Evolutionary conservation across 2,888 invertebrate genomes (phyloP).

Genomic region (Drosophila cracens): DNA sequence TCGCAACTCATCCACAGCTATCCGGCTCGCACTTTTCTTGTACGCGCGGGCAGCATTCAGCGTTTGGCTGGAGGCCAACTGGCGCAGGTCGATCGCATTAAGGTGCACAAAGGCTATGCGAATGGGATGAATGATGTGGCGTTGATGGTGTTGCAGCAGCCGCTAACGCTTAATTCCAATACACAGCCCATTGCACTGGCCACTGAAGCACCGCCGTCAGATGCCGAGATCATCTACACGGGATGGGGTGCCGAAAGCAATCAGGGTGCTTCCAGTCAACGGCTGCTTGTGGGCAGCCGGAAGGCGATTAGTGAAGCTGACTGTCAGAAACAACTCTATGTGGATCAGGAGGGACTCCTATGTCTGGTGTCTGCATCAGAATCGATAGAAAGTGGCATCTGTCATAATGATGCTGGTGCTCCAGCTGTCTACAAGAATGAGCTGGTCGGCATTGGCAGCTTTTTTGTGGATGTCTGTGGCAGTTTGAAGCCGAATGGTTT

Average conservation of each 20-base stretch:
- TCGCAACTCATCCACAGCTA: slow-evolving; percentile 51
- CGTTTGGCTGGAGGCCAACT: slow-evolving; percentile 75
- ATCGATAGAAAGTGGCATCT: slow-evolving; percentile 64
- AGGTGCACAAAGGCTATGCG: slow-evolving; percentile 68
- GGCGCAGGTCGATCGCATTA: slow-evolving; percentile 64
- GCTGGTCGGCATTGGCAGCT: slow-evolving; percentile 81
- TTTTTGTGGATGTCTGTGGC: slow-evolving; percentile 76
- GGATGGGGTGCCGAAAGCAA: slow-evolving; percentile 78
- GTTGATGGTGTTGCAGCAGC: slow-evolving; percentile 70
- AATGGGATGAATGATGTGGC: slow-evolving; percentile 76
- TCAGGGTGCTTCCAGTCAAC: slow-evolving; percentile 59
- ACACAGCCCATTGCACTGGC: slow-evolving; percentile 72
- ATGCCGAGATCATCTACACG: slow-evolving; percentile 62
- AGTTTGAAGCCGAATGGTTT: slow-evolving; percentile 81
- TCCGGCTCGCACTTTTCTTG: slow-evolving; percentile 64
- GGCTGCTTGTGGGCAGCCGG: slow-evolving; percentile 71
- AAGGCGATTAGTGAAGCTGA: slow-evolving; percentile 57
- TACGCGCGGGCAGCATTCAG: slow-evolving; percentile 83
- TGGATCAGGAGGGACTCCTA: slow-evolving; percentile 67
- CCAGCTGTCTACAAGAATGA: slow-evolving; percentile 77
- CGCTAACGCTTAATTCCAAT: slow-evolving; percentile 62
- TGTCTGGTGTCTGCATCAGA: slow-evolving; percentile 62
- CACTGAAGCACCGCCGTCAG: slow-evolving; percentile 55
- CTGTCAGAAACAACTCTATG: slow-evolving; percentile 58
- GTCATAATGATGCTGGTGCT: slow-evolving; percentile 83